A percentile compares a stretch with the other conserved stretches of the same genome.
These are phyloP conservation scores for Tipula unca DNA, from an alignment of 2,888 invertebrate genomes.

Conservation along the genomic window DNA sequence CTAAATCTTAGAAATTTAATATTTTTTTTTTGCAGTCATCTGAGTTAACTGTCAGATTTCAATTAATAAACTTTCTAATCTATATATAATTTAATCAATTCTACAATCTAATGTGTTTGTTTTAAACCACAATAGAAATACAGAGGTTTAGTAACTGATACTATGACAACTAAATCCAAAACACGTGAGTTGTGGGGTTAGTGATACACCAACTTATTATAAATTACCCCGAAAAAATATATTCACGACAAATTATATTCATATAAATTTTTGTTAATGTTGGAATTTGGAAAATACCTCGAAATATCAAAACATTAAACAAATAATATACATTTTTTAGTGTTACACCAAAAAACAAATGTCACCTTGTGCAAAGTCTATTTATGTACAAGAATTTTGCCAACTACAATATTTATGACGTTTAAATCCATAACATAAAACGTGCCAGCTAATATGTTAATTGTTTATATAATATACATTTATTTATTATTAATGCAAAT, in stretches of 20 bases:
- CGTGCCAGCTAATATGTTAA: background rate
- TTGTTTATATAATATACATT: background rate
- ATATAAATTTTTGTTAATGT: background rate
- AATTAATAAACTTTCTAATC: no score
- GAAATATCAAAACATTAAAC: background rate
- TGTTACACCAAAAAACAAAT: background rate
- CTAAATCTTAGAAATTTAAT: no score
- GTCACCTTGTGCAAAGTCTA: background rate
- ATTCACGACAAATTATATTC: background rate
- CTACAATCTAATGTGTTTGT: no score
- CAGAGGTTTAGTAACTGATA: no score
- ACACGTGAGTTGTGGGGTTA: background rate
- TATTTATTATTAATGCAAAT: background rate
- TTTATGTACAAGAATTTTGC: background rate
- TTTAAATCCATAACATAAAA: background rate
- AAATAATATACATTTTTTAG: background rate
- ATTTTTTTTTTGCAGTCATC: no score
- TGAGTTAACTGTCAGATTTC: no score
- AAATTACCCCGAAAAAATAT: background rate
- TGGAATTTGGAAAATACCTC: background rate
- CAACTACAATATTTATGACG: no score
- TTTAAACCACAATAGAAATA: no score
- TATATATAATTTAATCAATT: no score
- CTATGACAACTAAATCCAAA: background rate
- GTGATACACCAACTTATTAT: background rate